Conservation (phyloP, 2,113 vertebrate genomes). For the Apistogramma diplotaenia region DNA sequence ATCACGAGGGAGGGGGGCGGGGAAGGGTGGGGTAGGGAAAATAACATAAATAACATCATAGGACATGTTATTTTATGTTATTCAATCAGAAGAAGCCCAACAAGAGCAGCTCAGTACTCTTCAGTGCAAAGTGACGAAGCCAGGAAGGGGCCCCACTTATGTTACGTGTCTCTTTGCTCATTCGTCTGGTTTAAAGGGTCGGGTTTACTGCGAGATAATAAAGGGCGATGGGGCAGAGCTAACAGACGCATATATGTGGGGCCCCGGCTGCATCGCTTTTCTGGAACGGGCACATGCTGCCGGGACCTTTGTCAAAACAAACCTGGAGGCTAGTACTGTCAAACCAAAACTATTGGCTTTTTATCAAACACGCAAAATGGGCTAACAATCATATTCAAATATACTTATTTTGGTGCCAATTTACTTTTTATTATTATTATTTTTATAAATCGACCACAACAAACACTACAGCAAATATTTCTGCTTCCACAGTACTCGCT, state of each 20-base stretch:
- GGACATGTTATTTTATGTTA: conserved; percentile 99
- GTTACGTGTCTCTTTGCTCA: conserved; percentile 84
- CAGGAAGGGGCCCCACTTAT: conserved; percentile 79
- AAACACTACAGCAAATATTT: conserved; percentile 78
- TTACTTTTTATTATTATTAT: too few species aligned
- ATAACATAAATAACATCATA: conserved; percentile 99
- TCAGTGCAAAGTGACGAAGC: conserved; percentile 88
- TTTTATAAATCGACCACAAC: background rate
- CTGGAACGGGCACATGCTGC: conserved; percentile 96
- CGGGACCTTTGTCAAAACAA: conserved; percentile 81
- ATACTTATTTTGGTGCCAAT: background rate
- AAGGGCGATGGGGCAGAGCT: conserved; percentile 46
- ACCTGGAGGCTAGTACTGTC: conserved; percentile 85
- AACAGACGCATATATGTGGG: conserved; percentile 87
- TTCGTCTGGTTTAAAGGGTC: conserved; percentile 25
- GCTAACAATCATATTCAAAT: background rate
- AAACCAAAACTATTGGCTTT: conserved; percentile 87
- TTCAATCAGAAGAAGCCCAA: conserved; percentile 93
- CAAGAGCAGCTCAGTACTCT: conserved; percentile 89
- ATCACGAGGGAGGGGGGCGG: conserved; percentile 73
- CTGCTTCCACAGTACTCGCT: conserved; percentile 89
- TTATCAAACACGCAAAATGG: background rate
- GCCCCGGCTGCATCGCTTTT: conserved; percentile 93
- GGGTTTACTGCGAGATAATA: conserved; percentile 2
- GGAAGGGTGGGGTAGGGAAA: conserved; percentile 76